Evolutionary conservation across 2,888 invertebrate genomes (phyloP).

Genomic region (Drosophila vallismaia): DNA sequence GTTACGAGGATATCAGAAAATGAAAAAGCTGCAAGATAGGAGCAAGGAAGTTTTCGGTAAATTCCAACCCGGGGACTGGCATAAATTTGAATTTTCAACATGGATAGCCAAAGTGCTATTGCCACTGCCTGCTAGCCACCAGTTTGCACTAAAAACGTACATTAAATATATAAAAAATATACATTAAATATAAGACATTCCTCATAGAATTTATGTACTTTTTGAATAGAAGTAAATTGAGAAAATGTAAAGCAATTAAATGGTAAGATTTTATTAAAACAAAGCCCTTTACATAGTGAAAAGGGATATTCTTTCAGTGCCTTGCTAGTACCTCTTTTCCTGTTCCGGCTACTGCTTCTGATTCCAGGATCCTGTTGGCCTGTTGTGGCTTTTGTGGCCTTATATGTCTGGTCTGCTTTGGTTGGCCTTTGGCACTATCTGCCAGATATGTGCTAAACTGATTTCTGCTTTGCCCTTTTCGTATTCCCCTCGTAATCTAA

Average conservation of each 20-base stretch:
- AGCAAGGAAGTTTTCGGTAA: constrained; percentile 32
- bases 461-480: constrained; percentile 50
- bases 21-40: constrained; percentile 27
- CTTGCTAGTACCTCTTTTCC: neutral
- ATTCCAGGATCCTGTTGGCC: constrained; percentile 22
- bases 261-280: neutral
- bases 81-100: constrained; percentile 74
- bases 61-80: constrained; percentile 50
- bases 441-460: constrained; percentile 63
- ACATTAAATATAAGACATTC: neutral
- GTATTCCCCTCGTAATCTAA: constrained; percentile 46
- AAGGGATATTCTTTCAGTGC: neutral
- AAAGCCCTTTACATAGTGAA: no score
- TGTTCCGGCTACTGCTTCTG: constrained; percentile 11
- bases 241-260: neutral
- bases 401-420: constrained; percentile 18
- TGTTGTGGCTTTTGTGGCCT: constrained; percentile 37
- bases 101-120: constrained; percentile 31
- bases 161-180: neutral
- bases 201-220: no score
- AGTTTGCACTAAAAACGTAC: constrained; percentile 34
- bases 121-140: constrained; percentile 31
- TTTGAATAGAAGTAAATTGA: neutral
- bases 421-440: constrained; percentile 17
- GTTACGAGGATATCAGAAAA: neutral